phyloP scores from a whole-genome alignment of 2,113 vertebrate species.

The Ranitomeya imitator region DNA sequence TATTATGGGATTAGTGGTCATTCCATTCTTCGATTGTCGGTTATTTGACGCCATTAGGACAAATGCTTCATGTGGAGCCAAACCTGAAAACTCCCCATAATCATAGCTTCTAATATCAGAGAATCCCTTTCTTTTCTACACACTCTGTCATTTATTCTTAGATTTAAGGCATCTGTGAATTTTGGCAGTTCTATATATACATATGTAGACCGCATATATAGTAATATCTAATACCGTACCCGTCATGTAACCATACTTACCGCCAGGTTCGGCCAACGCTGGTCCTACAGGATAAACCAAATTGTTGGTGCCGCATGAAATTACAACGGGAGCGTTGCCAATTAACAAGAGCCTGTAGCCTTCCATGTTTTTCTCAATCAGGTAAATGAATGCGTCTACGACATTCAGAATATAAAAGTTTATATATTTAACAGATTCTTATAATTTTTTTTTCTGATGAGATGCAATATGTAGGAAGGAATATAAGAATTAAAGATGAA shows the following conservation, averaged over 20 bases:
- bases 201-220: too few relatives aligned
- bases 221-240: slow-evolving; percentile 7
- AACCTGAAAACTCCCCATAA: background rate
- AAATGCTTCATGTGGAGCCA: slow-evolving; percentile 14
- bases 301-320: background rate
- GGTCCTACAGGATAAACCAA: background rate
- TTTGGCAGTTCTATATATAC: slow-evolving; percentile 22
- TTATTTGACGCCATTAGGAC: background rate
- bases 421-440: slow-evolving; percentile 5
- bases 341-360: background rate
- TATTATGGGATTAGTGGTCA: background rate
- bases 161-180: background rate
- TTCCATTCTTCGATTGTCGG: background rate
- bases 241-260: background rate
- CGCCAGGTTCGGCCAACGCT: background rate
- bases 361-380: slow-evolving; percentile 23
- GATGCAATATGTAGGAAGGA: background rate
- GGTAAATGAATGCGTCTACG: slow-evolving; percentile 27
- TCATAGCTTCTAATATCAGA: slow-evolving; percentile 25
- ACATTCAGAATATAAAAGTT: background rate
- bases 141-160: slow-evolving; percentile 15
- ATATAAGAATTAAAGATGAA: background rate
- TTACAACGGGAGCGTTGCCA: background rate
- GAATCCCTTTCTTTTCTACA: background rate
- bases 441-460: background rate